Evolutionary conservation across 2,888 invertebrate genomes (phyloP), one percentile per base, ranked within the genome.

Genomic region (Portevinia maculata): DNA sequence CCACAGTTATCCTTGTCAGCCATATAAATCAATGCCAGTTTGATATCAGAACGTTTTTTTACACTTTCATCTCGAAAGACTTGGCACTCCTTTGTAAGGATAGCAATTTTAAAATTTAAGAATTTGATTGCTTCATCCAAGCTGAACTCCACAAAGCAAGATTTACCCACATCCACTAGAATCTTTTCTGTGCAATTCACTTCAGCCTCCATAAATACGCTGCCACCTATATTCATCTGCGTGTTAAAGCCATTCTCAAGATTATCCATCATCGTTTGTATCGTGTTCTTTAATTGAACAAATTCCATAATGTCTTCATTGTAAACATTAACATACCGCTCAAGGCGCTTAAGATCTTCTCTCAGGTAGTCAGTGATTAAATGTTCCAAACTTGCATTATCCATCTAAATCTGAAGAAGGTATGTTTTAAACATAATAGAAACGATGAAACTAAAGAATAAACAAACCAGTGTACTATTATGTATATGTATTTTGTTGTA

Each of bases 151-250:
- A 97, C 90, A 88, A 92, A 96, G 86, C 94, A 92, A 62, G 95
- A 94, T 85, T 95, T 92, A 0, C 97, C 97, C 76, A 97, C 91
- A 87, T 95, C 93, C 21, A 97, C 92, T 21, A 94, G 91, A 59
- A 97, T 93, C 41, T 90, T 92, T 0, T 94, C 93, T 0, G 94
- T 91, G 87, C 95, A 94, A 59, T 92, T 90, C 60, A 96, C 93
- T 65, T 93, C 91, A 0, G 96, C 96, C 89, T 96, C 94, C 88
- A 96, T 94, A 87, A 95, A 97, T 85, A 96, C 95, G 88, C 95
- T 95, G 86, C 95, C 94, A n/a, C 97, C 97, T 30, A 97, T 90
- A 88, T 97, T 95, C 24, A 97, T 92, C 90, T 94, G 92, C 0
- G 94, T 94, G 86, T 94, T 94, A 57, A 94, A 91, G 28, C 92